Evolutionary conservation across 2,888 invertebrate genomes (phyloP), one percentile per base, ranked within the genome.

Genomic region (Zhengitettix transpicula): DNA sequence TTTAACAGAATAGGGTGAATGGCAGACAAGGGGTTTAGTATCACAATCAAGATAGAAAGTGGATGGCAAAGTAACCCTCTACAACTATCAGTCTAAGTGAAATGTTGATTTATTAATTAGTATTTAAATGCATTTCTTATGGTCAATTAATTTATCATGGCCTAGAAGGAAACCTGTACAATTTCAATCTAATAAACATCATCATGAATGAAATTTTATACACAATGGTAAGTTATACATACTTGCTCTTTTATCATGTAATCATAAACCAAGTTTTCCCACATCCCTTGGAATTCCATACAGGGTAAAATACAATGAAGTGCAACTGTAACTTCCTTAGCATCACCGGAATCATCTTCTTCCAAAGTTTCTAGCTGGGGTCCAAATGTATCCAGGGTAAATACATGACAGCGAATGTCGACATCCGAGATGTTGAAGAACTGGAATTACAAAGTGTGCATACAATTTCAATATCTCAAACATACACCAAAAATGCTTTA

Each of bases 221-320:
- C 44, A 58, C 52, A 44, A 41, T 52, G 57, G 10, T 44, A 47
- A 14, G 9, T 14, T 14, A 14, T 40, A 67, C 69, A 69, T 73
- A 82, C 83, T 67, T 85, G 80, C 65, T 82, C 78, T 72, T 93
- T 93, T 41, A 92, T 76, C 63, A 81, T 75, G 10, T 77, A 73
- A 65, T 90, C 88, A 71, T 84, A 93, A 63, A 89, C 81, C 10
- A 99, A 79, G 69, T 83, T 90, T 68, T 96, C 94, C 97, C 97
- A 99, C 3, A 94, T 72, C 1, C 87, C 89, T 66, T 86, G 80
- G 68, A 92, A 87, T 67, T 89, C 85, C 56, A 74, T 70, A 11
- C 86, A 79, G 0, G 98, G 98, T 60, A 95, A 75, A 58, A 89
- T 76, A 83, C 91, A 89, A 67, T 92, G 85, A 65, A 47, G 47